phyloP scores from a whole-genome alignment of 2,888 invertebrate species.

The Aromia moschata region DNA sequence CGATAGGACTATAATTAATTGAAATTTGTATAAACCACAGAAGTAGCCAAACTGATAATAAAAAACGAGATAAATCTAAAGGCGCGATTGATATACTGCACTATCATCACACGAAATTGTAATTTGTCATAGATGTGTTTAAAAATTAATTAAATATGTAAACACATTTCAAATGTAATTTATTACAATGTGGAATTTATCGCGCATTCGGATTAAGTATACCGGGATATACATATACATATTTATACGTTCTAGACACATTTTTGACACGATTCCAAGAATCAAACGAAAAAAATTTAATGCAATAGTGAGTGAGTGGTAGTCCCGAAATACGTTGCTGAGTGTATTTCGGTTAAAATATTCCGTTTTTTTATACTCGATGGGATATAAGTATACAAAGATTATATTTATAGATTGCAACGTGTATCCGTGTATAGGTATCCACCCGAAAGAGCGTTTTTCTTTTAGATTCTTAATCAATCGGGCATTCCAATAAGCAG shows the following conservation, averaged over 20 bases:
- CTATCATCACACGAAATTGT: slow-evolving; percentile 2
- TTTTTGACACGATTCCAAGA: slow-evolving; percentile 34
- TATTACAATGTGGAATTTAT: slow-evolving; percentile 15
- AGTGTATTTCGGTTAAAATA: background rate
- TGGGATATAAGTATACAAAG: slow-evolving; percentile 5
- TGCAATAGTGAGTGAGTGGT: slow-evolving; percentile 5
- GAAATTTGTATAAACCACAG: slow-evolving; percentile 16
- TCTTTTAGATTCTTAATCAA: background rate
- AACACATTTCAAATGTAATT: slow-evolving; percentile 23
- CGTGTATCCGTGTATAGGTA: background rate
- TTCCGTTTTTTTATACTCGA: background rate
- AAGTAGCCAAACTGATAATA: slow-evolving; percentile 20
- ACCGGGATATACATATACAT: slow-evolving; percentile 18
- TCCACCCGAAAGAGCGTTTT: background rate
- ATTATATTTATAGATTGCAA: slow-evolving; percentile 1
- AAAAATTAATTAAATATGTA: slow-evolving; percentile 24
- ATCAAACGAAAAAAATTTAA: slow-evolving; percentile 8
- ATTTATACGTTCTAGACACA: no score
- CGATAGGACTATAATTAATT: slow-evolving; percentile 41
- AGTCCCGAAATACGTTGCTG: background rate
- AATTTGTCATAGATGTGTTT: slow-evolving; percentile 31
- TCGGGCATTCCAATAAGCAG: background rate
- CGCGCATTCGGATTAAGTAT: slow-evolving; percentile 17
- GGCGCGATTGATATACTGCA: slow-evolving; percentile 17
- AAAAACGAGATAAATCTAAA: slow-evolving; percentile 26